Base-by-base conservation (phyloP, 2,797 vertebrate genomes). In the Nannoperca australis region DNA sequence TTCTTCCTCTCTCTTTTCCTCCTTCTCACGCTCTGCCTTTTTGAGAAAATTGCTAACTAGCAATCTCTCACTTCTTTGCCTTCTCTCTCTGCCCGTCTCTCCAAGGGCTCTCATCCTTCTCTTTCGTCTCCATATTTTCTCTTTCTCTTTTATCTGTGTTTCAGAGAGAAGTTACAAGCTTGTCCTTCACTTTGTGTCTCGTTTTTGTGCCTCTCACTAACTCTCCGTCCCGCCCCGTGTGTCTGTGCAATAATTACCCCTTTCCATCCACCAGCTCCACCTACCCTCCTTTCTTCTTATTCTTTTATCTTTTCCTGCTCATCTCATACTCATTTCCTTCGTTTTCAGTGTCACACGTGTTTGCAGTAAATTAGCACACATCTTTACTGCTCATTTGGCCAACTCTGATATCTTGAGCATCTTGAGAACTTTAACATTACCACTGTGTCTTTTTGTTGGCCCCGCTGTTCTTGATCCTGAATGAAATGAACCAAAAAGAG, bases 41-140 rank as follows among this genome's bases (percentile, higher is more conserved):
- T 84, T 50, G 70, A 85, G 68, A 77, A 84, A 79, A 85, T 64
- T 71, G 71, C 84, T 85, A 87, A 87, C 84, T 78, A 78, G 84
- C 78, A 75, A 83, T 86, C 76, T 85, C 69, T 81, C 64, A 30
- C 75, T 77, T 68, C 69, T 60, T 47, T 64, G 65, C 5, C 58
- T 40, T 66, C 81, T 73, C 40, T 70, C 66, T 53, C 45, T 53
- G n/a, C 55, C 70, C 2, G 27, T 67, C 76, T 77, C 78, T 82
- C 70, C 6, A 4, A 79, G 56, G 61, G 51, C 76, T 70, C 73
- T 68, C 78, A 49, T 73, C 44, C 69, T 15, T 76, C 63, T 75
- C 38, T 80, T 75, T 79, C 36, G 18, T 82, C 63, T 69, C 47
- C 24, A 27, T 71, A 66, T 76, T 70, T 77, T 62, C 56, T 54